Percentiles rank a stretch among this genome's conserved stretches.
Evolutionary conservation across 2,888 invertebrate genomes (phyloP).

Genomic region (Autographa pulchrina): DNA sequence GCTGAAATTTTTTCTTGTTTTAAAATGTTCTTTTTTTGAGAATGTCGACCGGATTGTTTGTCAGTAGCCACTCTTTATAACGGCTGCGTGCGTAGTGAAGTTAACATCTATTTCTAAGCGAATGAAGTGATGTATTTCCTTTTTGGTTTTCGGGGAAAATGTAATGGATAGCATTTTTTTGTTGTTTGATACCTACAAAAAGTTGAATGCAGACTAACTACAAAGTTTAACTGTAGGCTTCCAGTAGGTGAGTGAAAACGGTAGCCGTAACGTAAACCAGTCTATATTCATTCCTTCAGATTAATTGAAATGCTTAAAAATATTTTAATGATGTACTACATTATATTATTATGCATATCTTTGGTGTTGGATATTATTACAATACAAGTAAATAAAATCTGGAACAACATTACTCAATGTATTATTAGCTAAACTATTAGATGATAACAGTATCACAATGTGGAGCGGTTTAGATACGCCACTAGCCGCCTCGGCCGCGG

Average conservation of each 20-base stretch:
- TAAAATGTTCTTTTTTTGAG: slow-evolving; percentile 66
- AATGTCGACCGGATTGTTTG: slow-evolving; percentile 79
- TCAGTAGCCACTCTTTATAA: slow-evolving; percentile 69
- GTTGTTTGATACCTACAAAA: background rate
- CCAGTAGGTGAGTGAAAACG: too few relatives aligned
- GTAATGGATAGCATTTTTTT: background rate
- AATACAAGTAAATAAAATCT: too few relatives aligned
- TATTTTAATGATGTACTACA: too few relatives aligned
- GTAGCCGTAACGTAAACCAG: too few relatives aligned
- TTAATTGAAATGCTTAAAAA: too few relatives aligned
- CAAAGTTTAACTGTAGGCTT: too few relatives aligned
- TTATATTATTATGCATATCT: too few relatives aligned
- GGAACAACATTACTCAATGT: background rate
- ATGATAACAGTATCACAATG: background rate
- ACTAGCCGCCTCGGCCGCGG: background rate
- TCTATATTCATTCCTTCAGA: too few relatives aligned
- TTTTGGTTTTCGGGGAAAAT: slow-evolving; percentile 6
- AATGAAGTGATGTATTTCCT: slow-evolving; percentile 19
- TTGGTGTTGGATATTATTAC: too few relatives aligned
- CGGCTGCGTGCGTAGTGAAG: slow-evolving; percentile 45
- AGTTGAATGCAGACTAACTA: too few relatives aligned
- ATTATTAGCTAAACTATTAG: background rate
- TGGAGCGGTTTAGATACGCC: background rate
- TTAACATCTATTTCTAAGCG: slow-evolving; percentile 35
- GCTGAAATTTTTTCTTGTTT: slow-evolving; percentile 72